Base-by-base conservation (phyloP, 1,140 invertebrate genomes). In the Conus betulinus region DNA sequence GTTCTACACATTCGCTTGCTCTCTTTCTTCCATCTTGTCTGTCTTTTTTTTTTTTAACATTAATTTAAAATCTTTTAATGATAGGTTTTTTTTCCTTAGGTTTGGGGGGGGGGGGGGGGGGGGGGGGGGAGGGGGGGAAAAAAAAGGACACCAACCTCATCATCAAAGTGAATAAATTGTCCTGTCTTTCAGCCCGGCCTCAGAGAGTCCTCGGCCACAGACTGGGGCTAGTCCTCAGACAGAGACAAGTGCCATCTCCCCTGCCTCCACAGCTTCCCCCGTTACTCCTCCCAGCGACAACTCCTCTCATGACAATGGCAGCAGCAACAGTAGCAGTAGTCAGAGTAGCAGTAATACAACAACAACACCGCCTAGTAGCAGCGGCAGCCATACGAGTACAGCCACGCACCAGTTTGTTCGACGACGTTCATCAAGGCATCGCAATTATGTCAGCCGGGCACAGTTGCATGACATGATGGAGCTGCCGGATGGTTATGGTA, bases 401-500 rank as follows among this genome's bases (percentile, higher is more conserved):
- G 87, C 92, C 60, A 91, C 90, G 52, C 90, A 91, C 52, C 90
- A 93, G 23, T 91, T 93, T 84, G 90, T 92, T 74, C 91, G 96
- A 76, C 91, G 96, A 89, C 92, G 96, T 82, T 96, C 96, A 23
- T 96, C 96, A 15, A 93, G 96, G 74, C 95, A 96, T 90, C 93
- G 95, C 74, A 96, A 96, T 91, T 96, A 96, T 92, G 93, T 96
- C 74, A 96, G 95, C 79, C 95, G 96, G 85, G 96, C 96, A 85
- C 96, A 97, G 85, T 93, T 96, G 76, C 96, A 96, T 81, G 96
- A 97, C 93, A 96, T 96, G 20, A 96, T 94, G 17, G 98, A 98
- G 93, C 95, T 99, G 90, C 98, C 98, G 0, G 96, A 97, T 87
- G 98, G 98, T 91, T 99, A 98, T 95, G 97, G 97, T 98, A 90